A percentile compares a stretch with the other conserved stretches of the same genome.
Conservation (phyloP, 2,888 invertebrate genomes). For the Andrena chrysosceles region DNA sequence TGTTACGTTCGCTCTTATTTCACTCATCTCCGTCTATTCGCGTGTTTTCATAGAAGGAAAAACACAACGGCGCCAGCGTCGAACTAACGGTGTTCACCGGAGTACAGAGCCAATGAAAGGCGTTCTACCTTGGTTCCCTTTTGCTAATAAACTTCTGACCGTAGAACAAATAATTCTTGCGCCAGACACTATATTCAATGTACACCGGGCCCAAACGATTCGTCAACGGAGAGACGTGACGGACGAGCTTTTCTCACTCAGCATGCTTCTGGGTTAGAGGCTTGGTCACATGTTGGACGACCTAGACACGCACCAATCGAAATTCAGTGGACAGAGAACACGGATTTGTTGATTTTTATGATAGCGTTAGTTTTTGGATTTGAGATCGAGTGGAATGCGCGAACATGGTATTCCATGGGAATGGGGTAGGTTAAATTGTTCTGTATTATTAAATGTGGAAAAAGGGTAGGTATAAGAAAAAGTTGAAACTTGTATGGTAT, state of each 20-base stretch:
- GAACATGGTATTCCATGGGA: no score
- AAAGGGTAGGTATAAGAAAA: no score
- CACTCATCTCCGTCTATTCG: constrained; percentile 7
- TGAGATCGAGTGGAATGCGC: no score
- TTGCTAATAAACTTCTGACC: constrained; percentile 46
- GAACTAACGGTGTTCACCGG: constrained; percentile 43
- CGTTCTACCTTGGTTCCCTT: constrained; percentile 28
- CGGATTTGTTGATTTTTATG: neutral
- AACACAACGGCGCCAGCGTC: constrained; percentile 4
- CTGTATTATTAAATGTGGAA: no score
- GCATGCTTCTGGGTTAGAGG: neutral
- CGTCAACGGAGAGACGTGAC: constrained; percentile 24
- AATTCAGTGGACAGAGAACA: neutral
- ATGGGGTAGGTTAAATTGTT: no score
- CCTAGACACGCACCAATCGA: neutral
- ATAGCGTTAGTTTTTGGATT: neutral
- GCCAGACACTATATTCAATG: constrained; percentile 44
- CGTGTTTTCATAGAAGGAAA: constrained; percentile 1
- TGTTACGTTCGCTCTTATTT: neutral
- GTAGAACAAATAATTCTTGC: constrained; percentile 45
- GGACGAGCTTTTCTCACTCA: neutral
- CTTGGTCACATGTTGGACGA: neutral
- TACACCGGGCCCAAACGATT: constrained; percentile 19
- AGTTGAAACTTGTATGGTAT: no score
- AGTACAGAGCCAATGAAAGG: constrained; percentile 34